Conservation (phyloP, 2,797 vertebrate species). For the Pterois miles region DNA sequence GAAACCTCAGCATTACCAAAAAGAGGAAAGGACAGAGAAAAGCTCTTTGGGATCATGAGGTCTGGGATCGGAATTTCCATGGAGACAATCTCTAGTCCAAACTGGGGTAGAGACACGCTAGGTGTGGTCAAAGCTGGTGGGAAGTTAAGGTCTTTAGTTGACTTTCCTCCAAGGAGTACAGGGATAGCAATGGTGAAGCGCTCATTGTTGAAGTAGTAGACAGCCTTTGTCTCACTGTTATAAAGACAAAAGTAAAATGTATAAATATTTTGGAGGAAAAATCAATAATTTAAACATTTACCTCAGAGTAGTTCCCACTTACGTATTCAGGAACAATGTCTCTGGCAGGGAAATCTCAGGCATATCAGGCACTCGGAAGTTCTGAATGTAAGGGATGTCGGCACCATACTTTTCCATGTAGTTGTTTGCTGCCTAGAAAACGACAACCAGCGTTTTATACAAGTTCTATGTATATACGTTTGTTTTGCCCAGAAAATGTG, state of each 20-base stretch:
- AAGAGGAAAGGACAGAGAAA: slow-evolving; percentile 85
- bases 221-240: slow-evolving; percentile 86
- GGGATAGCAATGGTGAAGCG: slow-evolving; percentile 83
- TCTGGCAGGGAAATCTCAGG: slow-evolving; percentile 87
- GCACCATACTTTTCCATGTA: slow-evolving; percentile 85
- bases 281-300: neutral
- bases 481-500: neutral
- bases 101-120: slow-evolving; percentile 77
- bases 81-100: slow-evolving; percentile 85
- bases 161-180: slow-evolving; percentile 90
- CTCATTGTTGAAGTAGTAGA: slow-evolving; percentile 86
- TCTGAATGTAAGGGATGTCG: slow-evolving; percentile 84
- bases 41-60: slow-evolving; percentile 84
- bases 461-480: neutral
- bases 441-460: slow-evolving; percentile 8
- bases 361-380: slow-evolving; percentile 84
- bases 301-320: slow-evolving; percentile 45
- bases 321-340: slow-evolving; percentile 91
- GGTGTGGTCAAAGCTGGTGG: slow-evolving; percentile 84
- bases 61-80: slow-evolving; percentile 84
- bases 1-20: slow-evolving; percentile 87
- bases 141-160: slow-evolving; percentile 84
- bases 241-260: slow-evolving; percentile 26
- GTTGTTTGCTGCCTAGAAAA: slow-evolving; percentile 84
- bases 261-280: neutral